These are phyloP conservation scores for Orchestia grillus DNA, from an alignment of 1,140 invertebrate genomes.

Conservation along the genomic window DNA sequence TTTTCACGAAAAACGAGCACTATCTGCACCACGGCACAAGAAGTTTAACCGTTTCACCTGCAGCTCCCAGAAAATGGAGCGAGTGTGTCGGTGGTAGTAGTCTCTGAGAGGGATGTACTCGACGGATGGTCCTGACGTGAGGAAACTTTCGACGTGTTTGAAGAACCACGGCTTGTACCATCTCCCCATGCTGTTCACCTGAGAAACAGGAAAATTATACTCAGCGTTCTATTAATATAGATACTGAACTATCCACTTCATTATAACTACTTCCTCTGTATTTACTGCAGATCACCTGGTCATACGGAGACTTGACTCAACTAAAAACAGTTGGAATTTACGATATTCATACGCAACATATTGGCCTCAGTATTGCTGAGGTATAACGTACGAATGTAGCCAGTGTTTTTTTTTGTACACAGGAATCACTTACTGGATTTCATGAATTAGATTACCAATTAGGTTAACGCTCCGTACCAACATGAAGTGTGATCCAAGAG, in stretches of 20 bases:
- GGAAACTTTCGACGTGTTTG: conserved; percentile 78
- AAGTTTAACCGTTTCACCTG: conserved; percentile 73
- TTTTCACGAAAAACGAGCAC: no score
- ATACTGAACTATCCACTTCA: background rate
- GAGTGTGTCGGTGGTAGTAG: conserved; percentile 87
- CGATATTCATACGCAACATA: background rate
- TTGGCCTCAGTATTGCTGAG: no score
- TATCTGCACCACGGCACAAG: background rate
- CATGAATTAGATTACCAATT: no score
- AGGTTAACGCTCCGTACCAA: no score
- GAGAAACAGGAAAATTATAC: conserved; percentile 54
- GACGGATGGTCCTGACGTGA: conserved; percentile 71
- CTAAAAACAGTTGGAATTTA: background rate
- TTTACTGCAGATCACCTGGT: background rate
- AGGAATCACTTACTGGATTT: no score
- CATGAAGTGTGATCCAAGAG: no score
- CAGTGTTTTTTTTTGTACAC: background rate
- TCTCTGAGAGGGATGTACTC: conserved; percentile 86
- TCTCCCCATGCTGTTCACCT: conserved; percentile 80
- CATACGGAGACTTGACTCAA: background rate
- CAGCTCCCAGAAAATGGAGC: conserved; percentile 86
- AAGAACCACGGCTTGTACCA: conserved; percentile 91
- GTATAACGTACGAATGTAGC: background rate
- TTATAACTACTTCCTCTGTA: background rate
- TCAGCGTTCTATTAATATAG: background rate